Evolutionary conservation across 1,140 invertebrate genomes (phyloP), one percentile per base, ranked within the genome.

Genomic region (Triops cancriformis): DNA sequence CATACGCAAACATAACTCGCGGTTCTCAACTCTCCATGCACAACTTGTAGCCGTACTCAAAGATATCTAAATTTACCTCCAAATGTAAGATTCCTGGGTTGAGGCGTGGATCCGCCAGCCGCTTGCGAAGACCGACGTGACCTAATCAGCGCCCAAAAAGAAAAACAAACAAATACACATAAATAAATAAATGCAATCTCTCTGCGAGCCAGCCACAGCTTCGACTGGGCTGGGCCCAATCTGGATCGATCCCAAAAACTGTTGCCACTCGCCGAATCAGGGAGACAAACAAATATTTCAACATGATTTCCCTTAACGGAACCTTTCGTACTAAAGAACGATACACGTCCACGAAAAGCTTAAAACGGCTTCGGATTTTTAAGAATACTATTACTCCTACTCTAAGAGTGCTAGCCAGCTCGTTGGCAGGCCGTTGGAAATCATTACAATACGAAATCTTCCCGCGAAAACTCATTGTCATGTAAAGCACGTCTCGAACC

Each of bases 61-160:
- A 23, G 14, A 45, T n/a, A 64, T 26, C 64, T 76, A 73, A 73
- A 82, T 86, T 88, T 86, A 92, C 91, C 91, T 88, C 90, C 91
- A 73, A 90, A 90, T 79, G 88, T 89, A 80, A 92, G 83, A 83
- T 90, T 91, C 83, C 90, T 89, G 77, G 90, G 87, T 82, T 92
- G 90, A 64, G 91, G 90, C 78, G 91, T 90, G 80, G 89, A 88
- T 37, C 77, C 79, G 43, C 90, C 87, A 73, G 91, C 88, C 76
- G 90, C 90, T 73, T 89, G 91, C 64, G 91, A 92, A 79, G 91
- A 92, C 82, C 91, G 88, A 80, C 91, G 87, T 75, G 91, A 92
- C 86, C 91, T 93, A 87, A 76, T 87, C 87, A 80, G 79, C 81
- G 73, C 80, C 77, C n/a, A n/a, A 78, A 79, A 72, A 76, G 72